Evolutionary conservation across 2,797 vertebrate species (phyloP).

Genomic region (Spizella passerina): DNA sequence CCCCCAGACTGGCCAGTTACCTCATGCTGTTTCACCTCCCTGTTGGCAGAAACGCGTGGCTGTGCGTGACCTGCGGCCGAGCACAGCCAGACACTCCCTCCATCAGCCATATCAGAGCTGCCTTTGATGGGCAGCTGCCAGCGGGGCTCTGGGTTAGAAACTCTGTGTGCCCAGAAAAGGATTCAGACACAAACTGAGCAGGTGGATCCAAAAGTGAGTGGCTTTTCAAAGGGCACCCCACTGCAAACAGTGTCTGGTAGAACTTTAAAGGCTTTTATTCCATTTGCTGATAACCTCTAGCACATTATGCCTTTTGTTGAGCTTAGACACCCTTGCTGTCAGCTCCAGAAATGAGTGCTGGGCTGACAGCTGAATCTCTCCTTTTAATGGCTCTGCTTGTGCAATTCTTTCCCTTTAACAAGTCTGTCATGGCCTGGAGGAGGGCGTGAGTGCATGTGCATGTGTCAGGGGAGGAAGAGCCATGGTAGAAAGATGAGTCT

Average conservation of each 20-base stretch:
- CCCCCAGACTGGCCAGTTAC: neutral
- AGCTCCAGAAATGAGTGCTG: constrained; percentile 10
- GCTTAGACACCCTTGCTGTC: neutral
- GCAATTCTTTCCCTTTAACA: constrained; percentile 7
- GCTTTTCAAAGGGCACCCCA: constrained; percentile 25
- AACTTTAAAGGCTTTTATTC: constrained; percentile 8
- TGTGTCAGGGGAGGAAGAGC: neutral
- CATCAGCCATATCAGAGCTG: neutral
- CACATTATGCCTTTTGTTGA: constrained; percentile 24
- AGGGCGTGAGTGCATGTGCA: neutral
- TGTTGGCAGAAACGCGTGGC: neutral
- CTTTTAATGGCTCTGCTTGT: neutral
- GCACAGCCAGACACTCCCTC: neutral
- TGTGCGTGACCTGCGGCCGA: fast-evolving
- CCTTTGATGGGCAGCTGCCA: neutral
- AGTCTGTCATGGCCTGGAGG: constrained; percentile 4
- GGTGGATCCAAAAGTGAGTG: neutral
- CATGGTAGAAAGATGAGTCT: neutral
- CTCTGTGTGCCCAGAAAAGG: neutral
- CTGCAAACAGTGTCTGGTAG: neutral
- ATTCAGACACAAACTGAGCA: constrained; percentile 6
- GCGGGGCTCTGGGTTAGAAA: neutral
- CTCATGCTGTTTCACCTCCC: neutral
- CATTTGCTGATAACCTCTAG: constrained; percentile 26
- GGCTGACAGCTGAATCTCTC: constrained; percentile 28